A percentile compares a stretch with the other conserved stretches of the same genome.
These are phyloP conservation scores for Paracyclopina nana DNA, from an alignment of 1,140 invertebrate genomes.

Conservation along the genomic window DNA sequence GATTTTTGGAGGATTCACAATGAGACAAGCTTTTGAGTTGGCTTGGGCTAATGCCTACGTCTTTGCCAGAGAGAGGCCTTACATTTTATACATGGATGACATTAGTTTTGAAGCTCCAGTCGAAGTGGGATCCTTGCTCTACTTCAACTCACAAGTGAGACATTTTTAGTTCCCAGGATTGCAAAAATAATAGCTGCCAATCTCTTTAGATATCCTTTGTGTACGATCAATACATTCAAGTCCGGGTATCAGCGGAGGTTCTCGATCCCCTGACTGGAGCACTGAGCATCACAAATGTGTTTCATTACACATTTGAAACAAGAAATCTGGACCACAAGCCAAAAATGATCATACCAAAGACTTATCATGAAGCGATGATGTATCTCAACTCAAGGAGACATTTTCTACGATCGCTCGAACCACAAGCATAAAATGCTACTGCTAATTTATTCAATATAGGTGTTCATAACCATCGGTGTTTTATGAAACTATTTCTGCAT, in stretches of 20 bases:
- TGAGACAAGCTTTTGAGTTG: conserved; percentile 51
- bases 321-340: conserved; percentile 24
- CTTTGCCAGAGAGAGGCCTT: conserved; percentile 38
- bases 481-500: too few relatives aligned
- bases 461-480: too few relatives aligned
- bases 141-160: conserved; percentile 39
- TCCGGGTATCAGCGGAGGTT: conserved; percentile 44
- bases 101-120: conserved; percentile 48
- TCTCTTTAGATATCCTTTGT: conserved; percentile 42
- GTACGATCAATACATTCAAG: conserved; percentile 38
- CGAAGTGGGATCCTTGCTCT: conserved; percentile 46
- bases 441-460: too few relatives aligned
- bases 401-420: too few relatives aligned
- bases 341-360: conserved; percentile 38
- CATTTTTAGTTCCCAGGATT: not conserved
- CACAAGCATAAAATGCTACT: too few relatives aligned
- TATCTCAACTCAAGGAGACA: conserved; percentile 13
- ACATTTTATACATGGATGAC: conserved; percentile 42
- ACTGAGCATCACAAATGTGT: conserved; percentile 46
- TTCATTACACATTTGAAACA: conserved; percentile 56
- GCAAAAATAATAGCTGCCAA: conserved; percentile 1
- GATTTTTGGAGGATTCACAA: conserved; percentile 61
- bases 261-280: conserved; percentile 36
- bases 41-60: conserved; percentile 42
- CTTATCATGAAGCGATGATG: conserved; percentile 38